These are phyloP conservation scores for Leptosomus discolor DNA, from an alignment of 2,113 vertebrate genomes.

Conservation along the genomic window DNA sequence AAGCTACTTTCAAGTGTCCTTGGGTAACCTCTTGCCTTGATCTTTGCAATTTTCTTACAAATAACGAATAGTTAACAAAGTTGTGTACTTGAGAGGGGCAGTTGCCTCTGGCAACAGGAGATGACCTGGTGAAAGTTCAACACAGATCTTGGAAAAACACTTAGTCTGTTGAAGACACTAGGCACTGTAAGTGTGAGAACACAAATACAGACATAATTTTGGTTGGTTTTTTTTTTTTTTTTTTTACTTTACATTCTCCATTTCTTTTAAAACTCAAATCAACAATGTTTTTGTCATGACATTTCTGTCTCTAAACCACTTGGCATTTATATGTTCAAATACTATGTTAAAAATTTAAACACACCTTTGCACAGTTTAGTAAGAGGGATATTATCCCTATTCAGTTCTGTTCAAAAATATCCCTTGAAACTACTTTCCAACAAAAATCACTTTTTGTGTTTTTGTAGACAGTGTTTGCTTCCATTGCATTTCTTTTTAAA, in stretches of 20 bases:
- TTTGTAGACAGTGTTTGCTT: not conserved
- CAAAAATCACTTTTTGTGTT: not conserved
- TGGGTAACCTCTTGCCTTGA: not conserved
- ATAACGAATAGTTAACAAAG: not conserved
- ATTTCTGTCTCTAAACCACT: not conserved
- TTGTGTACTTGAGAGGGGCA: not conserved
- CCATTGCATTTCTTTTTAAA: not conserved
- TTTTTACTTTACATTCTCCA: not conserved
- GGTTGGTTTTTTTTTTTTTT: no score
- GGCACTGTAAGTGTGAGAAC: not conserved
- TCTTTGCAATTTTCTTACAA: not conserved
- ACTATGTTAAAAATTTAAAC: not conserved
- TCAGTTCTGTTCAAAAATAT: not conserved
- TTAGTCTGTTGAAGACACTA: not conserved
- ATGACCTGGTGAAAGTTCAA: not conserved
- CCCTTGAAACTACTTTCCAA: not conserved
- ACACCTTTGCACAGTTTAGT: not conserved
- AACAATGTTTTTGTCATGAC: not conserved
- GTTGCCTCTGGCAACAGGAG: not conserved
- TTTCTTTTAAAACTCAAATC: not conserved
- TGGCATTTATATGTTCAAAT: not conserved
- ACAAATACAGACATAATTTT: not conserved
- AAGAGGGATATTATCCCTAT: not conserved
- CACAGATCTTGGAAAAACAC: not conserved
- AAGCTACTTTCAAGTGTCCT: not conserved